Conservation (phyloP, 2,797 vertebrate species). For the Silurus aristotelis region DNA sequence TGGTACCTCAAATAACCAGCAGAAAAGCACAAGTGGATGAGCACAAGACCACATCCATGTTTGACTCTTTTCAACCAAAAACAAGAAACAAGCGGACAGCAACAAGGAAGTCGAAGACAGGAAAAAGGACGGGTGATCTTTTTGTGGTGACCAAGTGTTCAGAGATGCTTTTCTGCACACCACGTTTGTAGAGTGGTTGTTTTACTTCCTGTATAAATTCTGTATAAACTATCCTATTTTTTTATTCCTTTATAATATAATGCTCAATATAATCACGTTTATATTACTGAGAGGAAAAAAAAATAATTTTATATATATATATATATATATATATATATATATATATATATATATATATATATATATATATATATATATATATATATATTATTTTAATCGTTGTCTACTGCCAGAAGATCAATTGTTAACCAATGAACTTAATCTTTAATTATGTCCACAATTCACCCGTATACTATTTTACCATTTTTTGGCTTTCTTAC, state of each 20-base stretch:
- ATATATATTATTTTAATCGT: no score
- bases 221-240: not conserved
- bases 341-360: no score
- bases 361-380: no score
- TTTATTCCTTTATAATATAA: not conserved
- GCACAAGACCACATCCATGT: not conserved
- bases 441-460: no score
- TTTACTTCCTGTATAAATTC: not conserved
- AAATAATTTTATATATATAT: no score
- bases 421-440: no score
- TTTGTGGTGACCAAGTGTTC: not conserved
- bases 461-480: no score
- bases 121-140: not conserved
- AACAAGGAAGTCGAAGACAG: not conserved
- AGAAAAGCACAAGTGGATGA: not conserved
- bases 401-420: no score
- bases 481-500: no score
- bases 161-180: conserved; percentile 6
- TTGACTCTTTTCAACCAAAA: not conserved
- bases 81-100: not conserved
- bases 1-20: not conserved
- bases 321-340: no score
- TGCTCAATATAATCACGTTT: not conserved
- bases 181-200: not conserved
- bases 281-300: not conserved